Conservation (phyloP, 2,113 vertebrate species). For the Sturnira hondurensis region DNA sequence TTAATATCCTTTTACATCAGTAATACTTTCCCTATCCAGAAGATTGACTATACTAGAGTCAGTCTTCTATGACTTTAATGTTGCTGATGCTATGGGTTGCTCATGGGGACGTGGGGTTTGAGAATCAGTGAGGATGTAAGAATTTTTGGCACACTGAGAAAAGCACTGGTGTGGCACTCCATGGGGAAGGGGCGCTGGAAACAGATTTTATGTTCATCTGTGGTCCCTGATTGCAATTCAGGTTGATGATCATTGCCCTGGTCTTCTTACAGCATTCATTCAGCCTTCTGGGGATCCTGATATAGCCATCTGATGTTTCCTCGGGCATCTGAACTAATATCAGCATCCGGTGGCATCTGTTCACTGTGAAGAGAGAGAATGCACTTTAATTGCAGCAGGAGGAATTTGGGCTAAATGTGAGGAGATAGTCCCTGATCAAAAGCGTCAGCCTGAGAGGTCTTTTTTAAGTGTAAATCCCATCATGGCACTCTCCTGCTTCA, state of each 20-base stretch:
- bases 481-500: neutral
- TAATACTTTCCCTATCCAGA: neutral
- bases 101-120: neutral
- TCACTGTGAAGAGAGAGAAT: slow-evolving; percentile 41
- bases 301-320: slow-evolving; percentile 1
- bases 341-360: slow-evolving; percentile 30
- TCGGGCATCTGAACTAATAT: neutral
- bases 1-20: neutral
- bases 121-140: neutral
- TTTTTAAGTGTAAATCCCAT: slow-evolving; percentile 29
- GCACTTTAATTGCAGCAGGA: slow-evolving; percentile 19
- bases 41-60: neutral
- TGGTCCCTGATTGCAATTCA: slow-evolving; percentile 14
- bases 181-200: neutral
- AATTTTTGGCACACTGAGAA: neutral
- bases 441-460: neutral
- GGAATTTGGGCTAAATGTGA: slow-evolving; percentile 30
- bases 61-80: neutral
- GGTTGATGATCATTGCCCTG: neutral
- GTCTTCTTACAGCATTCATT: neutral
- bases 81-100: neutral
- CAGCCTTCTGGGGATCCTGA: neutral
- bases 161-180: neutral
- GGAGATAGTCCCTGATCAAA: slow-evolving; percentile 28
- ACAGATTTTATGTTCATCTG: neutral